phyloP scores from a whole-genome alignment of 1,140 invertebrate genomes.

The Aleiodes sp. region DNA sequence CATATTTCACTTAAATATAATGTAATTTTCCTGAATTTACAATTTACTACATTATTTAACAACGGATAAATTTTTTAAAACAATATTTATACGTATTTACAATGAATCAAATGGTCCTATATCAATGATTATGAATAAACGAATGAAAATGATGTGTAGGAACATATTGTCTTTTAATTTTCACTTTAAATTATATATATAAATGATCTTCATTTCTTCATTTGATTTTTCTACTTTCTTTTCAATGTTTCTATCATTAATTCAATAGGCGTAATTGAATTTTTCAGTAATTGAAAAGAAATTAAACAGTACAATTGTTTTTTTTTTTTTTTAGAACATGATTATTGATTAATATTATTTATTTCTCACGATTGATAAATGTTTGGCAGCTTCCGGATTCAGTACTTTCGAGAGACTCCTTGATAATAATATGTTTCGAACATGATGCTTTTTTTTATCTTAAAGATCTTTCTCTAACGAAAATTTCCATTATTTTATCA shows the following conservation, averaged over 20 bases:
- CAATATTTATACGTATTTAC: background rate
- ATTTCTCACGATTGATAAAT: slow-evolving; percentile 23
- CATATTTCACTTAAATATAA: background rate
- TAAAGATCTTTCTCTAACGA: slow-evolving; percentile 5
- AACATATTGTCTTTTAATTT: background rate
- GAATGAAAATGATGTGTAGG: background rate
- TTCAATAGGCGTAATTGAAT: background rate
- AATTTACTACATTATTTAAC: background rate
- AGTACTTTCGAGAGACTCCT: slow-evolving; percentile 16
- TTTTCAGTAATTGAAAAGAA: background rate
- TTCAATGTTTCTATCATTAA: background rate
- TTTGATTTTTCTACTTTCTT: background rate
- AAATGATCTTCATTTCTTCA: too few relatives aligned
- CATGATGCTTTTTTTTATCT: slow-evolving; percentile 13
- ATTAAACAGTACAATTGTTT: background rate
- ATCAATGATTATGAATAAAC: background rate
- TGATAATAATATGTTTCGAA: slow-evolving; percentile 4
- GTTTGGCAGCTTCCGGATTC: slow-evolving; percentile 18
- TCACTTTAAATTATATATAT: background rate
- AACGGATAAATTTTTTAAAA: background rate
- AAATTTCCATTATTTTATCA: slow-evolving; percentile 17
- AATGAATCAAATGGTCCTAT: background rate
- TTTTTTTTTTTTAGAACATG: slow-evolving; percentile 14
- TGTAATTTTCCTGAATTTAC: background rate
- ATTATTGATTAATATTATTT: slow-evolving; percentile 11